These are phyloP conservation scores for Astropecten irregularis DNA, from an alignment of 53 echinoderm and acorn worm genomes.

Conservation along the genomic window DNA sequence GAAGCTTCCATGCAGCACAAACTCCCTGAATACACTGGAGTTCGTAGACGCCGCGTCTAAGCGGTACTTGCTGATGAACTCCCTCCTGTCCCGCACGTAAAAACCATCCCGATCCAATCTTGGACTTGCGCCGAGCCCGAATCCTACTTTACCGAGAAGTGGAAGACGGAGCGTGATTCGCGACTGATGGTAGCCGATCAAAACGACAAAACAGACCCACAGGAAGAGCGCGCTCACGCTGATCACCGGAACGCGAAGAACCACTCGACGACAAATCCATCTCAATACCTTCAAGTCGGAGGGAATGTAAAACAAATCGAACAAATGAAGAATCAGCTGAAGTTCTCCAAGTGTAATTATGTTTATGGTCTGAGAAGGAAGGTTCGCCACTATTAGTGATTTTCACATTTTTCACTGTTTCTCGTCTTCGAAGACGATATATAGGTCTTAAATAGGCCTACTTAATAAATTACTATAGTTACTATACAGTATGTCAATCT, in stretches of 20 bases:
- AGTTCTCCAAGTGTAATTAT: too few species aligned
- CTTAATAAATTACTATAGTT: too few species aligned
- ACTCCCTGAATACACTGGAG: neutral
- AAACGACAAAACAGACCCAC: neutral
- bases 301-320: too few species aligned
- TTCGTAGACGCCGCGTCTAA: neutral
- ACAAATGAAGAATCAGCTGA: too few species aligned
- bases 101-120: neutral
- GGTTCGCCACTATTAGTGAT: too few species aligned
- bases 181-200: neutral
- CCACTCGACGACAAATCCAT: neutral
- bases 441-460: too few species aligned
- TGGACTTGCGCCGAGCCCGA: neutral
- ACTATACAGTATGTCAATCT: too few species aligned
- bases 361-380: too few species aligned
- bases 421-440: too few species aligned
- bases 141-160: neutral
- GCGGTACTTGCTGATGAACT: conserved; percentile 18
- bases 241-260: neutral
- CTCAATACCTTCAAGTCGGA: neutral
- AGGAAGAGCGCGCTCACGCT: neutral
- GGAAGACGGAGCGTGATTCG: neutral
- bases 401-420: too few species aligned
- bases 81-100: neutral
- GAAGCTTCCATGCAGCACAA: conserved; percentile 36